Base-by-base conservation (phyloP, 2,797 vertebrate species). In the Triplophysa yarkandensis region DNA sequence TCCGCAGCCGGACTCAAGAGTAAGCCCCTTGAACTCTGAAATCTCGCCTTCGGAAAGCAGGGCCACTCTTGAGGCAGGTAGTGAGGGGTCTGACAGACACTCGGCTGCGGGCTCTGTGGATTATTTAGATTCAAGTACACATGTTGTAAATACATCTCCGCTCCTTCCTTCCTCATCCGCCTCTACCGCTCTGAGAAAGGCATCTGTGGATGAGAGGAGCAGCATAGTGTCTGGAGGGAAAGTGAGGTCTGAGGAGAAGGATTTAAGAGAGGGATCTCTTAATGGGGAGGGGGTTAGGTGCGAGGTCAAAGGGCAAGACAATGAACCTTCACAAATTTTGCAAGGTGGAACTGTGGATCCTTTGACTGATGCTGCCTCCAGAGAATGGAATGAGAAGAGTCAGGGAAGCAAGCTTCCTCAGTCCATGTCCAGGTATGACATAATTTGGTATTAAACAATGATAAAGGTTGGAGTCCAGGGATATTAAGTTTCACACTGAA, bases 11-110 rank as follows among this genome's bases (percentile, higher is more conserved):
- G 93, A 91, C 77, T 71, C 84, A 8, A 58, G 64, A 88, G 19
- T 87, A 90, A 92, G 91, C 78, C 92, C 93, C 0, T 0, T 87
- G 57, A 91, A 86, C 30, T 91, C 93, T 0, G 91, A 94, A 70
- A 87, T 93, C 44, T 95, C 93, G 0, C 93, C 94, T 1, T 84
- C 93, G 4, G 94, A 93, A 86, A 94, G 94, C 78, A 86, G 88
- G 74, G 92, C 88, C 70, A 80, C 88, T 69, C 83, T 92, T 79
- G 89, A 89, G 85, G 88, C 92, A 0, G 88, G 89, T 46, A 85
- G 67, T 5, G 89, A 86, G 0, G 81, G 46, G 52, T 3, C 74
- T 65, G 77, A 84, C 71, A 79, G 74, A 82, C 82, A 86, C 36
- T 85, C 41, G 0, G 73, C 75, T 11, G 83, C 82, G 19, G 81